These are phyloP conservation scores for Zosterops japonicus DNA, from an alignment of 2,113 vertebrate genomes.

Conservation along the genomic window DNA sequence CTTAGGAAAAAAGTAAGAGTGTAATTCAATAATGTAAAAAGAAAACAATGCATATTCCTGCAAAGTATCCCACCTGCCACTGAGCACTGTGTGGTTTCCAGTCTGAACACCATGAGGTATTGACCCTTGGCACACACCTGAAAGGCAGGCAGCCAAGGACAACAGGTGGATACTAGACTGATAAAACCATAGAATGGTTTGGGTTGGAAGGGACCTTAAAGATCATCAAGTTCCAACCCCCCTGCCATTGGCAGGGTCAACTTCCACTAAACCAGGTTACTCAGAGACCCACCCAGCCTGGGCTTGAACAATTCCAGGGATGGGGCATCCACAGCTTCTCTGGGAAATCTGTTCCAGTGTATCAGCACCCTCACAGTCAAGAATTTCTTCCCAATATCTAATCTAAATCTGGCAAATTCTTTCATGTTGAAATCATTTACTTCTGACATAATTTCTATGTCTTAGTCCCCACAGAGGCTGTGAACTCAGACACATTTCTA, in stretches of 20 bases:
- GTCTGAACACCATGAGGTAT: not conserved
- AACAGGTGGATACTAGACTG: not conserved
- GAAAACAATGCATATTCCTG: not conserved
- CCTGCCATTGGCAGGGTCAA: not conserved
- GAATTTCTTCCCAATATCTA: not conserved
- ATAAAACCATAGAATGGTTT: not conserved
- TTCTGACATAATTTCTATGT: not conserved
- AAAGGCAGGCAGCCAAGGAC: not conserved
- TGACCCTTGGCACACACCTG: not conserved
- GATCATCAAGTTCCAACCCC: accelerated
- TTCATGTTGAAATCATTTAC: not conserved
- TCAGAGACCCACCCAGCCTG: not conserved
- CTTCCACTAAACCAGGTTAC: not conserved
- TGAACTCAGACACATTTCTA: not conserved
- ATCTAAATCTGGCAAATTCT: not conserved
- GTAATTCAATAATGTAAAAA: not conserved
- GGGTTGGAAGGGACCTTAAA: not conserved
- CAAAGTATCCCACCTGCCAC: not conserved
- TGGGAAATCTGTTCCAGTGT: not conserved
- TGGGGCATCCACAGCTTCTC: not conserved
- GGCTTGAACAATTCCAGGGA: no score
- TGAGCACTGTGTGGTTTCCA: not conserved
- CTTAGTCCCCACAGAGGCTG: not conserved
- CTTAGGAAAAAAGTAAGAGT: not conserved
- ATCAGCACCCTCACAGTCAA: not conserved